phyloP scores from a whole-genome alignment of 1,140 invertebrate genomes.

The Mesaphorura yosii region DNA sequence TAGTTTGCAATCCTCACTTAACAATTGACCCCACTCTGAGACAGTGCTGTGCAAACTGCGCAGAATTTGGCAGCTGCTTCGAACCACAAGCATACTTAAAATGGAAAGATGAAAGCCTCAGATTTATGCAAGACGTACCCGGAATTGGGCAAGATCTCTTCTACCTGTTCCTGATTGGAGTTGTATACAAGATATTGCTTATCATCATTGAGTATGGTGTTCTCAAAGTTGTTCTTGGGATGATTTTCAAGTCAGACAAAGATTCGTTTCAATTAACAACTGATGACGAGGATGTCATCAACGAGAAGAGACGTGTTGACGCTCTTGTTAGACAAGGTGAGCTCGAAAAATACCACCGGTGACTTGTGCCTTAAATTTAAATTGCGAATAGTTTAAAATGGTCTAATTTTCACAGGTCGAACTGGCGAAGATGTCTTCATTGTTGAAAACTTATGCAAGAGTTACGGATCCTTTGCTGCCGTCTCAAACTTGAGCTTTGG shows the following conservation, averaged over 20 bases:
- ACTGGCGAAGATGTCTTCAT: constrained; percentile 20
- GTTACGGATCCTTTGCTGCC: constrained; percentile 27
- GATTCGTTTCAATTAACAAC: constrained; percentile 7
- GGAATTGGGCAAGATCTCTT: constrained; percentile 30
- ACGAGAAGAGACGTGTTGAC: constrained; percentile 13
- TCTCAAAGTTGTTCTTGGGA: constrained; percentile 7
- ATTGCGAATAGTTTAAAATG: not conserved
- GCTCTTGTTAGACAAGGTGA: constrained; percentile 11
- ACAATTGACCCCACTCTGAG: constrained; percentile 7
- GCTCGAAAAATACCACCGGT: not conserved
- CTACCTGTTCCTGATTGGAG: constrained; percentile 18
- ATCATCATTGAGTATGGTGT: constrained; percentile 24
- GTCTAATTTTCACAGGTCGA: not conserved
- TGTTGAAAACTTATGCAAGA: constrained; percentile 22
- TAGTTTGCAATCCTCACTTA: constrained; percentile 20
- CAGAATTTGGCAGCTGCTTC: constrained; percentile 17
- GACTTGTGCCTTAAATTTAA: not conserved
- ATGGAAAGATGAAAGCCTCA: constrained; percentile 14
- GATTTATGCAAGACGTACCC: constrained; percentile 4
- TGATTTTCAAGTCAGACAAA: constrained; percentile 16
- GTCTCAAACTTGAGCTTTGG: constrained; percentile 28
- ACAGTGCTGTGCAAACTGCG: constrained; percentile 27
- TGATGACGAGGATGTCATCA: constrained; percentile 22
- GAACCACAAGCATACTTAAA: constrained; percentile 20
- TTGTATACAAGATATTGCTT: constrained; percentile 16